These are phyloP conservation scores for Lepidurus apus DNA, from an alignment of 1,140 invertebrate genomes.

Conservation along the genomic window DNA sequence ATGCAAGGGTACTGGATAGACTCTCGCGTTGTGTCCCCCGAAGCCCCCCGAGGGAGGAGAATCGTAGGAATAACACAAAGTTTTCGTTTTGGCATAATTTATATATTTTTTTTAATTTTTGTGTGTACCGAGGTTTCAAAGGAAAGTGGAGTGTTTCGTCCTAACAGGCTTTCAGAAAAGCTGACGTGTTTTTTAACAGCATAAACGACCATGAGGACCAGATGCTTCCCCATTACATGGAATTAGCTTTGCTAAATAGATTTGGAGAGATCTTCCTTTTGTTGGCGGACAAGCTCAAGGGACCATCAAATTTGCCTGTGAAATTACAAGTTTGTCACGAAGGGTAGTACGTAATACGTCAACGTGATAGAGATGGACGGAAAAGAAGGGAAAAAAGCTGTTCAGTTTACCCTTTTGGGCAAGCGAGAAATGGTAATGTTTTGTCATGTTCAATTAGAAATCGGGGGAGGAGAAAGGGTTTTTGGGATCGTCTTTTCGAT, in stretches of 20 bases:
- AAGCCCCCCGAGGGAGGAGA: not conserved
- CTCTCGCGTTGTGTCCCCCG: not conserved
- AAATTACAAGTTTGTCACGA: not conserved
- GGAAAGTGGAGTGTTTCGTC: not conserved
- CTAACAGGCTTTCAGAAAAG: not conserved
- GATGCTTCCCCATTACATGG: constrained; percentile 10
- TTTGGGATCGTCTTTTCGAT: no score
- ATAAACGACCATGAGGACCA: not conserved
- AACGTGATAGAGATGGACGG: not conserved
- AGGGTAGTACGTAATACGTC: constrained; percentile 1
- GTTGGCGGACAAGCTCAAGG: not conserved
- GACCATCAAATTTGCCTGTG: not conserved
- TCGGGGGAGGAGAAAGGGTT: no score
- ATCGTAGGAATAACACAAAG: not conserved
- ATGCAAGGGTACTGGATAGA: no score
- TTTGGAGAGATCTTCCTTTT: constrained; percentile 10
- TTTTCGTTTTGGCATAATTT: not conserved
- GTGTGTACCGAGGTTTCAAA: not conserved
- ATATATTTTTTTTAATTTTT: not conserved
- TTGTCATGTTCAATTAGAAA: no score
- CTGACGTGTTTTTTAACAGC: not conserved
- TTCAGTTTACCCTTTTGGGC: no score
- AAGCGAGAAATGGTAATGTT: no score
- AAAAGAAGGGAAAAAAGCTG: no score
- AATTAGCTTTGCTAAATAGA: constrained; percentile 16